phyloP scores from a whole-genome alignment of 1,140 invertebrate species.

The Drosophila pandora region DNA sequence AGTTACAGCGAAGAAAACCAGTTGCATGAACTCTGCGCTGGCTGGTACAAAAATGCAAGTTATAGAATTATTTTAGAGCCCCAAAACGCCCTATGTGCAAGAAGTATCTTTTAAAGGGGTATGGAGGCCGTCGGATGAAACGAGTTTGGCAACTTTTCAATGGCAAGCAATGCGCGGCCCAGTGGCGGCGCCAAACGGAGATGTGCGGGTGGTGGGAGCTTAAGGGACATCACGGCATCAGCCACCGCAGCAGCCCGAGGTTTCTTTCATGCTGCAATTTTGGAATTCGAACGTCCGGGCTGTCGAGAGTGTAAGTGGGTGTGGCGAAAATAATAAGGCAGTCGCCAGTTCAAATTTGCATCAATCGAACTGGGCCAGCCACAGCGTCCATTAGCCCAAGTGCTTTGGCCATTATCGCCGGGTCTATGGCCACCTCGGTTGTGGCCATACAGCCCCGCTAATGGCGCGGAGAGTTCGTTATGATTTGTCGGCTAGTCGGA shows the following conservation, averaged over 20 bases:
- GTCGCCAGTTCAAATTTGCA: slow-evolving; percentile 62
- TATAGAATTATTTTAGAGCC: too few species aligned
- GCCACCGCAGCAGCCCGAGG: slow-evolving; percentile 69
- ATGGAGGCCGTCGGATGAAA: slow-evolving; percentile 73
- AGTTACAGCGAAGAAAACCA: slow-evolving; percentile 11
- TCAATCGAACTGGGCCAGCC: slow-evolving; percentile 46
- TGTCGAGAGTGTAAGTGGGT: neutral
- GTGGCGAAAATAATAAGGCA: slow-evolving; percentile 7
- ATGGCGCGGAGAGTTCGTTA: slow-evolving; percentile 77
- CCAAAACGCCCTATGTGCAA: slow-evolving; percentile 20
- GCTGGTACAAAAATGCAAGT: too few species aligned
- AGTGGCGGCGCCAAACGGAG: slow-evolving; percentile 21
- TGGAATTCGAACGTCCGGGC: slow-evolving; percentile 60
- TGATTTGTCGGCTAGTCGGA: slow-evolving; percentile 60
- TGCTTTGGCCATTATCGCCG: slow-evolving; percentile 73
- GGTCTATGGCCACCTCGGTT: slow-evolving; percentile 18
- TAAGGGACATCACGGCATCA: slow-evolving; percentile 42
- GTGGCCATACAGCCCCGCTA: slow-evolving; percentile 49
- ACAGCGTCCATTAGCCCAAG: slow-evolving; percentile 74
- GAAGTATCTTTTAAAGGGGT: slow-evolving; percentile 63
- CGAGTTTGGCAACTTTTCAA: slow-evolving; percentile 80
- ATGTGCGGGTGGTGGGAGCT: neutral
- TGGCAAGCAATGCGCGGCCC: slow-evolving; percentile 73
- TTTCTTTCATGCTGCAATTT: slow-evolving; percentile 63
- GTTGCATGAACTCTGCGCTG: slow-evolving; percentile 1